phyloP scores from a whole-genome alignment of 2,113 vertebrate species.

The Geococcyx californianus region DNA sequence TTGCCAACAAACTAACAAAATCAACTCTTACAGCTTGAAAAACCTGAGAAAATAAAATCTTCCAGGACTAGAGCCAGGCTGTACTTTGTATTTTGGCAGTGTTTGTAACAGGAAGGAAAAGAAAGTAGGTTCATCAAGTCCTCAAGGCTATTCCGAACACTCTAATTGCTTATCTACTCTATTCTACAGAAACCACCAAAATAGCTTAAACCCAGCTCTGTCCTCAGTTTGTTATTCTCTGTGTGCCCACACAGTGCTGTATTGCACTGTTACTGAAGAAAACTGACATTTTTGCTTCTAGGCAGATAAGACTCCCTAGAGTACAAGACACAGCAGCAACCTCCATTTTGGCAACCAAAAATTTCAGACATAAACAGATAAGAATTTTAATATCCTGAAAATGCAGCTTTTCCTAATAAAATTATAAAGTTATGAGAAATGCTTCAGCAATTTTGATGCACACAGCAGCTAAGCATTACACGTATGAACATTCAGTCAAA shows the following conservation, averaged over 20 bases:
- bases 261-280: background rate
- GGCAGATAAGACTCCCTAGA: conserved; percentile 21
- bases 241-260: background rate
- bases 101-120: background rate
- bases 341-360: conserved; percentile 31
- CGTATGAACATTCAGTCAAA: background rate
- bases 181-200: conserved; percentile 29
- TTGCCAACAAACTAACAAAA: conserved; percentile 18
- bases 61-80: background rate
- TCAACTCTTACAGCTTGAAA: background rate
- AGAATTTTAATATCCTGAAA: conserved; percentile 62
- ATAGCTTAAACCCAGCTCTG: conserved; percentile 5
- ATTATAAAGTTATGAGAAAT: background rate
- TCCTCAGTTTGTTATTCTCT: conserved; percentile 15
- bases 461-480: background rate
- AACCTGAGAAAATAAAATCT: background rate
- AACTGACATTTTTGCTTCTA: conserved; percentile 46
- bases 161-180: conserved; percentile 4
- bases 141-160: conserved; percentile 18
- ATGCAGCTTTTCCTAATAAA: conserved; percentile 38
- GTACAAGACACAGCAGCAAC: conserved; percentile 15
- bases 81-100: background rate
- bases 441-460: background rate
- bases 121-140: conserved; percentile 32
- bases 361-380: conserved; percentile 28